Evolutionary conservation across 2,113 vertebrate species (phyloP), one percentile per base, ranked within the genome.

Genomic region (Colossoma macropomum): DNA sequence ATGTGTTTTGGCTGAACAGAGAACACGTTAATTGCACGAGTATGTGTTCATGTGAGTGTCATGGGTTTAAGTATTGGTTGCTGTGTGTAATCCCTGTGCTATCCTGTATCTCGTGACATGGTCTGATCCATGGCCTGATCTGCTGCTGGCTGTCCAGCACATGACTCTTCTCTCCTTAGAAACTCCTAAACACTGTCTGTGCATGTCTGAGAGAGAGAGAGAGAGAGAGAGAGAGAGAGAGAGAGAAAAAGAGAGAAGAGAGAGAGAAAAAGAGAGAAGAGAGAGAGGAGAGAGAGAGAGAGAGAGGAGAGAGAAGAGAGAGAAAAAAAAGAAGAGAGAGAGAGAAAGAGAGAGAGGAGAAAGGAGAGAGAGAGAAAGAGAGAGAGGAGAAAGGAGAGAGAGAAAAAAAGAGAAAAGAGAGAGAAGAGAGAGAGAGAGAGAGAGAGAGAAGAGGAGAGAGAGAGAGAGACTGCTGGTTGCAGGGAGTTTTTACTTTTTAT

Each of bases 91-190:
- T 85, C 69, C 25, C 52, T 68, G 21, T 50, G 54, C 15, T 28
- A 30, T 75, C 70, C 21, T 34, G 30, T 21, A 23, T 41, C 68
- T 70, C 73, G 48, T 82, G 78, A 84, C 78, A 74, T 65, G 54
- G 41, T 50, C 52, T 79, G 50, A 81, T 80, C 76, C 27, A 34
- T 48, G 25, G 34, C 25, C 62, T 11, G 34, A 77, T 76, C 73
- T 85, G 63, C 60, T 28, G 45, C 34, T 59, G 63, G 63, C 28
- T 81, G 54, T 56, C 68, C 30, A 70, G 73, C 84, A 88, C 79
- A 77, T 82, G 82, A 86, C 79, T 66, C 28, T 27, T 71, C 32
- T 75, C 21, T 65, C 21, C 28, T 32, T 77, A 59, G 13, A 52
- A 79, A 4, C 70, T 79, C 28, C 38, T 59, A 41, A 77, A 83